A percentile compares a stretch with the other conserved stretches of the same genome.
phyloP scores from a whole-genome alignment of 2,797 vertebrate genomes.

The Myiotriccus ornatus region DNA sequence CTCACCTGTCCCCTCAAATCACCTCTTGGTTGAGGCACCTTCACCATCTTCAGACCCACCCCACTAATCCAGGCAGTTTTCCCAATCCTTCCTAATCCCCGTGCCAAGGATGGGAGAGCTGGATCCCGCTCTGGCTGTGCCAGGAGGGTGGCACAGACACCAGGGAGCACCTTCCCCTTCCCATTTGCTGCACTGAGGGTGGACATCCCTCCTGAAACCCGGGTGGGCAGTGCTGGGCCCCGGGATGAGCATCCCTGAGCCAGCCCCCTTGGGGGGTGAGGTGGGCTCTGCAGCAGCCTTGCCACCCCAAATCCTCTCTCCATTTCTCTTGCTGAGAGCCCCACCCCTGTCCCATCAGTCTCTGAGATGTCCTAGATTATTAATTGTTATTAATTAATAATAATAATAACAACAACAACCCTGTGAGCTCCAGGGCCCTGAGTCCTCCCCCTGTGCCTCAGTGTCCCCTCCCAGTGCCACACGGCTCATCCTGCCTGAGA shows the following conservation, averaged over 20 bases:
- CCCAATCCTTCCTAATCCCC: not conserved
- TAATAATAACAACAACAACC: too few relatives aligned
- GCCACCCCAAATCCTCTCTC: not conserved
- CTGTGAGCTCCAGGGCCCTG: rapidly evolving
- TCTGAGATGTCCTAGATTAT: not conserved
- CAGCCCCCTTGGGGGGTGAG: rapidly evolving
- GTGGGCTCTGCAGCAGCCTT: not conserved
- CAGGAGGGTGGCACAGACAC: not conserved
- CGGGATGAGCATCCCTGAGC: rapidly evolving
- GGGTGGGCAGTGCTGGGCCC: rapidly evolving
- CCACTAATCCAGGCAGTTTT: rapidly evolving
- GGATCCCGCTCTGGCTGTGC: rapidly evolving
- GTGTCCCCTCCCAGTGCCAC: not conserved
- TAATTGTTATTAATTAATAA: too few relatives aligned
- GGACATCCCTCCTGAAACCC: not conserved
- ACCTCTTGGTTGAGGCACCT: too few relatives aligned
- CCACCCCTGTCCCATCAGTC: not conserved
- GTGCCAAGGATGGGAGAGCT: not conserved
- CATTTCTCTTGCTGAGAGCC: not conserved
- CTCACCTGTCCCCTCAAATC: rapidly evolving
- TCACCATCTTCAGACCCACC: not conserved
- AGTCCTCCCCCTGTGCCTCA: not conserved
- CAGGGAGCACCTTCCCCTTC: not conserved
- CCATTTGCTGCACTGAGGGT: rapidly evolving
- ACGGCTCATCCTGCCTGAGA: not conserved